Evolutionary conservation across 1,140 invertebrate genomes (phyloP).

Genomic region (Plodia interpunctella): DNA sequence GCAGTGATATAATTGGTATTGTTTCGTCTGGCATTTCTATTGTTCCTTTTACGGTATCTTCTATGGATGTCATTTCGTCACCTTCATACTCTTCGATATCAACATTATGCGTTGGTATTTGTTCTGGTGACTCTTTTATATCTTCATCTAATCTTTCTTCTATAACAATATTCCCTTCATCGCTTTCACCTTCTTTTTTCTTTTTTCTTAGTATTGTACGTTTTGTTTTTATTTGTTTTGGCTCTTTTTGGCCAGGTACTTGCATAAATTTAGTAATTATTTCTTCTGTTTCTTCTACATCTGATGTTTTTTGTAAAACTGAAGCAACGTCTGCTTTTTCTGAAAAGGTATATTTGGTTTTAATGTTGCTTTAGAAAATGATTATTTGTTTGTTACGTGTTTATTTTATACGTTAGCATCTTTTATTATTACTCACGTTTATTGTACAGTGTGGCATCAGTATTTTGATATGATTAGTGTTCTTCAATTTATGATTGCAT

Average conservation of each 20-base stretch:
- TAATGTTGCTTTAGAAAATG: not conserved
- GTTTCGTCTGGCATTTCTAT: constrained; percentile 57
- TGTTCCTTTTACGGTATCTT: constrained; percentile 39
- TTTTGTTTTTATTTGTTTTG: constrained; percentile 75
- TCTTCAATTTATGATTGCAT: too few species aligned
- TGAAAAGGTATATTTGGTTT: constrained; percentile 26
- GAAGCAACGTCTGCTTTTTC: constrained; percentile 31
- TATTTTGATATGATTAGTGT: too few species aligned
- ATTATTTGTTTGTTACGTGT: too few species aligned
- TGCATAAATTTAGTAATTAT: constrained; percentile 77
- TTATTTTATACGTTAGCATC: too few species aligned
- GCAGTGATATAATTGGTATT: constrained; percentile 45
- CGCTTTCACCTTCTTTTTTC: constrained; percentile 25
- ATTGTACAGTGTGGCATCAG: too few species aligned
- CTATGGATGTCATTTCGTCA: constrained; percentile 30
- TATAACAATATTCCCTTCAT: constrained; percentile 64
- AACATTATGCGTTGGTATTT: constrained; percentile 33
- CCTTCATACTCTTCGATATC: constrained; percentile 61
- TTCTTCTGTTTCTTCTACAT: constrained; percentile 77
- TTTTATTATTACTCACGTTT: too few species aligned
- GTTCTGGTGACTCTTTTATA: constrained; percentile 19
- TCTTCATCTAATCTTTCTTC: constrained; percentile 71
- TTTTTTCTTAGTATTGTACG: constrained; percentile 74
- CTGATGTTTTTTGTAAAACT: constrained; percentile 57
- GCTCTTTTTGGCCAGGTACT: constrained; percentile 65